These are phyloP conservation scores for Oreochromis mossambicus DNA, from an alignment of 2,797 vertebrate species.

Conservation along the genomic window DNA sequence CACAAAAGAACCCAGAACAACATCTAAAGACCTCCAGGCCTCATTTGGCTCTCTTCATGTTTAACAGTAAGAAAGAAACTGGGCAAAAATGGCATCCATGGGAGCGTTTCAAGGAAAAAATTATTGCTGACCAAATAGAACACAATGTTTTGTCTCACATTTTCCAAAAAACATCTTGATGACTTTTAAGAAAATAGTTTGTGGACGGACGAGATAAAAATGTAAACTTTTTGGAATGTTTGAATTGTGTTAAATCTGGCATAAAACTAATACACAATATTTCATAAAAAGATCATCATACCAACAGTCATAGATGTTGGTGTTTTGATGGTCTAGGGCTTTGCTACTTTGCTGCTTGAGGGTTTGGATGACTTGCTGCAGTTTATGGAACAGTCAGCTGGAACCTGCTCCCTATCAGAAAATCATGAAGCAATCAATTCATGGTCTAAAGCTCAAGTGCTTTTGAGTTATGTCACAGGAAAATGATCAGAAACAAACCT, in stretches of 20 bases:
- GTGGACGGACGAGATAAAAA: background rate
- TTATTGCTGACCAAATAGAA: accelerated
- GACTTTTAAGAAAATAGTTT: background rate
- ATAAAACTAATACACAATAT: background rate
- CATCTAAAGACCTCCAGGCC: background rate
- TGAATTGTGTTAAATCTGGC: background rate
- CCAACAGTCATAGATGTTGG: background rate
- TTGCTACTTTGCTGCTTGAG: background rate
- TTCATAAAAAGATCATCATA: background rate
- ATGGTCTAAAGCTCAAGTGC: background rate
- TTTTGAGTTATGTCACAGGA: background rate
- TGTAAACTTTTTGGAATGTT: accelerated
- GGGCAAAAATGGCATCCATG: accelerated
- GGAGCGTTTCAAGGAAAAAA: background rate
- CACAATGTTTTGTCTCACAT: background rate
- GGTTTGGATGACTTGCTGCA: background rate
- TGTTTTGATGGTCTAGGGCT: background rate
- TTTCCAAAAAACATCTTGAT: background rate
- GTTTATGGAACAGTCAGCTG: background rate
- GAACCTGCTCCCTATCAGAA: background rate
- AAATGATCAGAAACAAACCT: background rate
- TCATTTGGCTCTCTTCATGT: background rate
- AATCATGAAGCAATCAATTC: background rate
- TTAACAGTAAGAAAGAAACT: background rate
- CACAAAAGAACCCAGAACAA: background rate